Percentiles rank a stretch among this genome's conserved stretches.
Conservation (phyloP, 1,140 invertebrate species). For the Macrostomum lignano region DNA sequence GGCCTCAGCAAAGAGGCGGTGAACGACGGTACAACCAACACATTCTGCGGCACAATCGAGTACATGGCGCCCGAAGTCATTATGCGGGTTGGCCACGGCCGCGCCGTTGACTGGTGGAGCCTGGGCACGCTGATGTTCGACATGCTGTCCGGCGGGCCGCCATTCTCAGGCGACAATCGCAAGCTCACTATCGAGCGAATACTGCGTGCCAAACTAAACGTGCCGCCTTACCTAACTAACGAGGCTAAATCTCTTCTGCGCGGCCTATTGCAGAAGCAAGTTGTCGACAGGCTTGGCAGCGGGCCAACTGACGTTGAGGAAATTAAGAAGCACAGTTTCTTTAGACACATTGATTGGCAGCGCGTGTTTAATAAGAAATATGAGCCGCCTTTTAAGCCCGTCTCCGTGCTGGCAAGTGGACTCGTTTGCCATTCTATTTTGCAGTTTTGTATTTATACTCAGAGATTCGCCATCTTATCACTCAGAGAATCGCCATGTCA, state of each 20-base stretch:
- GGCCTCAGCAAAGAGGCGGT: conserved; percentile 68
- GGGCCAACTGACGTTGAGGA: conserved; percentile 34
- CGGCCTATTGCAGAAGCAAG: conserved; percentile 34
- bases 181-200: not conserved
- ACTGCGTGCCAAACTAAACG: not conserved
- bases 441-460: too few species aligned
- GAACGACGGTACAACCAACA: conserved; percentile 51
- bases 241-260: not conserved
- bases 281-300: conserved; percentile 34
- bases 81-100: conserved; percentile 80
- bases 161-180: not conserved
- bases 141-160: not conserved
- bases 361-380: too few species aligned
- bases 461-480: too few species aligned
- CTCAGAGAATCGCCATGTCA: too few species aligned
- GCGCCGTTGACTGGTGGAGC: conserved; percentile 96
- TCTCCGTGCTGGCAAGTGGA: too few species aligned
- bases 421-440: too few species aligned
- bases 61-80: conserved; percentile 96
- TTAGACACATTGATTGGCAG: conserved; percentile 37
- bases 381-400: too few species aligned
- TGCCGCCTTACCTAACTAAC: not conserved
- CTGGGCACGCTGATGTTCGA: conserved; percentile 65
- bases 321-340: conserved; percentile 42
- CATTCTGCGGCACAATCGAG: conserved; percentile 40